These are phyloP conservation scores for Pseudachorutes palmiensis DNA, from an alignment of 1,140 invertebrate genomes.

Conservation along the genomic window DNA sequence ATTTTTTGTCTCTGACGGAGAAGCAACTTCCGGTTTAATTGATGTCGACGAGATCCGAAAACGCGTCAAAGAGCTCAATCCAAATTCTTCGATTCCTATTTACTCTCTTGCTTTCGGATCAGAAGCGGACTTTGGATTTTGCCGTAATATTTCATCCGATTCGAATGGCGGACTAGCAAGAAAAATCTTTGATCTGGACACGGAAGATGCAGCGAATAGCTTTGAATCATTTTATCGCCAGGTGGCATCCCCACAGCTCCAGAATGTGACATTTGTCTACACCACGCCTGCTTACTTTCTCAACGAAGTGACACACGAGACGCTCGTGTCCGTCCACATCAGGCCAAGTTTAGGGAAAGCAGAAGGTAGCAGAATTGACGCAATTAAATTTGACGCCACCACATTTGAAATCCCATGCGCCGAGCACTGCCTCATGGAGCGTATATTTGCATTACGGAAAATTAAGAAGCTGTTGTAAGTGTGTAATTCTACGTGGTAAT, in stretches of 20 bases:
- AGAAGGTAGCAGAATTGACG: not conserved
- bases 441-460: not conserved
- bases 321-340: not conserved
- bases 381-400: not conserved
- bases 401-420: not conserved
- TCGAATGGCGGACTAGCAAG: conserved; percentile 58
- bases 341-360: not conserved
- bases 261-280: not conserved
- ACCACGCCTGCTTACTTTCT: not conserved
- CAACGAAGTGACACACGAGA: not conserved
- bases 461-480: conserved; percentile 4
- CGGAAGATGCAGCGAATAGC: not conserved
- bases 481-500: not conserved
- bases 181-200: conserved; percentile 54
- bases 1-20: conserved; percentile 64
- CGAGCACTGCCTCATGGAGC: conserved; percentile 1
- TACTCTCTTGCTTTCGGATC: conserved; percentile 61
- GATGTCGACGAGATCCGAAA: conserved; percentile 46
- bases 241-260: not conserved
- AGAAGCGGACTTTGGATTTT: conserved; percentile 53
- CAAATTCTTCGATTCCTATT: conserved; percentile 40
- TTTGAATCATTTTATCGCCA: not conserved
- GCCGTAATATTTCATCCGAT: conserved; percentile 55
- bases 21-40: conserved; percentile 54
- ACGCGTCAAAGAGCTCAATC: not conserved